phyloP scores from a whole-genome alignment of 2,888 invertebrate species.

The Drosophila suboccidentalis region DNA sequence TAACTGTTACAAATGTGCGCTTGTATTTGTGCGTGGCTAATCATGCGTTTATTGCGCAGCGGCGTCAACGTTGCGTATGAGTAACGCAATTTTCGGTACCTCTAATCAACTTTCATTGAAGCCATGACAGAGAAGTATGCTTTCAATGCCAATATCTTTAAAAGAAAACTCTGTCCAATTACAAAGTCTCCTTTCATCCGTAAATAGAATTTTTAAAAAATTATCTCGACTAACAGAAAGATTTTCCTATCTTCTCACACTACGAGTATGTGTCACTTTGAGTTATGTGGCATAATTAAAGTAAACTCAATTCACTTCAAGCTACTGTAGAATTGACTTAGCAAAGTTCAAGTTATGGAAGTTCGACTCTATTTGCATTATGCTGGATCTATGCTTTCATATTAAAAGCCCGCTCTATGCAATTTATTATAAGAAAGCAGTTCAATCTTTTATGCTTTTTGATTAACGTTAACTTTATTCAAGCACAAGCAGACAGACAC shows the following conservation, averaged over 20 bases:
- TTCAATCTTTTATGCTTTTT: conserved; percentile 14
- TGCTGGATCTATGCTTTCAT: neutral
- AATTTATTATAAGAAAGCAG: conserved; percentile 5
- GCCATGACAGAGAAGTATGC: neutral
- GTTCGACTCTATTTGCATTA: neutral
- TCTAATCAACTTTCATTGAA: conserved; percentile 43
- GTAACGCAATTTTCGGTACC: conserved; percentile 28
- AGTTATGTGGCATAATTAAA: conserved; percentile 9
- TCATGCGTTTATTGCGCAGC: conserved; percentile 46
- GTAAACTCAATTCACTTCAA: conserved; percentile 10
- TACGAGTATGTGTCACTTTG: neutral
- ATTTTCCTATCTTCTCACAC: neutral
- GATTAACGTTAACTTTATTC: conserved; percentile 24
- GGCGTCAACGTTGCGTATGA: conserved; percentile 35
- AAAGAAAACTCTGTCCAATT: neutral
- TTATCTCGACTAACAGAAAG: neutral
- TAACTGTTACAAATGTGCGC: conserved; percentile 68
- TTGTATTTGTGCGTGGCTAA: conserved; percentile 35
- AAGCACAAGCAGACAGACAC: neutral
- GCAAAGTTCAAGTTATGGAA: conserved; percentile 4
- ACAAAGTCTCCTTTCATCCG: neutral
- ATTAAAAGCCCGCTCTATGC: neutral
- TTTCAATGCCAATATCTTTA: conserved; percentile 9
- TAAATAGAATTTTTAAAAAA: conserved; percentile 5
- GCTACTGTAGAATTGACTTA: conserved; percentile 2